Evolutionary conservation across 2,888 invertebrate species (phyloP).

Genomic region (Sycophila texana): DNA sequence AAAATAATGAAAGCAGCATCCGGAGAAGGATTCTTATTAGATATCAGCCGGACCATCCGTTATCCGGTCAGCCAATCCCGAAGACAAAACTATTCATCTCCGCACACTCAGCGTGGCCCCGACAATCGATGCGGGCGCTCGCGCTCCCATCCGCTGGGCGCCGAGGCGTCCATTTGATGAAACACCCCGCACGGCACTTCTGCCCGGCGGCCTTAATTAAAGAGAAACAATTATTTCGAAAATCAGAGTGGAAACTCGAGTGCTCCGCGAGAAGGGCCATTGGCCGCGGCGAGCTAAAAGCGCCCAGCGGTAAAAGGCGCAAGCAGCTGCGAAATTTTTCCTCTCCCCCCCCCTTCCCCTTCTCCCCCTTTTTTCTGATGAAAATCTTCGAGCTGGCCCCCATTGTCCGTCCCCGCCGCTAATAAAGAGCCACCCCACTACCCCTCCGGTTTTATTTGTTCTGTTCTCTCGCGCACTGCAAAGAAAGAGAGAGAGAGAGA

Average conservation of each 20-base stretch:
- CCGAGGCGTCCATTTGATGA: slow-evolving; percentile 13
- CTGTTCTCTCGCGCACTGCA: too few species aligned
- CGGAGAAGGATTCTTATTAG: slow-evolving; percentile 9
- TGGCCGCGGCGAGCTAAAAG: too few species aligned
- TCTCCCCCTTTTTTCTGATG: too few species aligned
- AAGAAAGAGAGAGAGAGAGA: too few species aligned
- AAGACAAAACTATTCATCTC: slow-evolving; percentile 37
- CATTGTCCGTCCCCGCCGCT: slow-evolving; percentile 15
- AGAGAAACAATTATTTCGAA: slow-evolving; percentile 48
- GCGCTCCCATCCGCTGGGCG: background rate
- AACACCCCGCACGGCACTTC: background rate
- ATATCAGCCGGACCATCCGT: slow-evolving; percentile 3
- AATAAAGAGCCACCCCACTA: too few species aligned
- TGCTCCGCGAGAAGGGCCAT: background rate
- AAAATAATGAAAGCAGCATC: slow-evolving; percentile 11
- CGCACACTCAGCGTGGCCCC: background rate
- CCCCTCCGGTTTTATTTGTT: too few species aligned
- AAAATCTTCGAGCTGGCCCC: background rate
- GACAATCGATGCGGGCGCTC: slow-evolving; percentile 1
- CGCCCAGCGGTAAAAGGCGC: too few species aligned
- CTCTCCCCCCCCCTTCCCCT: too few species aligned
- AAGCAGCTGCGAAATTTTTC: too few species aligned
- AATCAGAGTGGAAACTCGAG: slow-evolving; percentile 18
- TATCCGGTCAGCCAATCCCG: slow-evolving; percentile 13
- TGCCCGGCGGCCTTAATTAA: slow-evolving; percentile 19